Evolutionary conservation across 1,140 invertebrate species (phyloP), one percentile per base, ranked within the genome.

Genomic region (Heliconius congener): DNA sequence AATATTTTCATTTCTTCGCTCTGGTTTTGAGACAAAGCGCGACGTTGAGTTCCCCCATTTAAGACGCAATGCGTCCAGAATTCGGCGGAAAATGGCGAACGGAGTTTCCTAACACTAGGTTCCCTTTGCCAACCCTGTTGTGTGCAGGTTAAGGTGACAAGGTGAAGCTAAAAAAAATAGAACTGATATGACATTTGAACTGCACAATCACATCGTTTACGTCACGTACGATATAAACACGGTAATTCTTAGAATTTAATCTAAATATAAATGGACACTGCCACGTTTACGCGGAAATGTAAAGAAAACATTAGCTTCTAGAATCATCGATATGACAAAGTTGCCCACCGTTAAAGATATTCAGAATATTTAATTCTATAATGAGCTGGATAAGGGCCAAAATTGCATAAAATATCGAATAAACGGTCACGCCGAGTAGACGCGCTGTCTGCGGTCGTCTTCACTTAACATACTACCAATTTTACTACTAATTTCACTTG

Each of bases 361-460:
- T 74, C 73, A 80, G 46, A 57, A 73, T 30, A 77, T 74, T 75
- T 80, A 42, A 73, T 80, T 70, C 76, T 80, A 78, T 79, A 70
- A 76, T 75, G 6, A 74, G 8, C 9, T 39, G 55, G 66, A 82
- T 82, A 82, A 76, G 72, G 74, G 72, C 55, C 66, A 77, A 77
- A 77, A 57, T 83, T 39, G 70, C 37, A 4, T 81, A 77, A 74
- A 74, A 30, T 52, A 34, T 19, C 18, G 42, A 18, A 83, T 55
- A 81, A 79, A 71, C 50, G 66, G 60, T 72, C 74, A 27, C 77
- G 72, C 66, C 55, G 39, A 80, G 84, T 81, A 83, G 84, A 81
- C 84, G 81, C 83, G 84, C 84, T 81, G 84, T 85, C 84, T 85
- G 84, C 84, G 37, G 39, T 74, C 70, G 70, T 79, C 76, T 76